These are phyloP conservation scores for Drosophila insularis DNA, from an alignment of 1,140 invertebrate genomes.

Conservation along the genomic window DNA sequence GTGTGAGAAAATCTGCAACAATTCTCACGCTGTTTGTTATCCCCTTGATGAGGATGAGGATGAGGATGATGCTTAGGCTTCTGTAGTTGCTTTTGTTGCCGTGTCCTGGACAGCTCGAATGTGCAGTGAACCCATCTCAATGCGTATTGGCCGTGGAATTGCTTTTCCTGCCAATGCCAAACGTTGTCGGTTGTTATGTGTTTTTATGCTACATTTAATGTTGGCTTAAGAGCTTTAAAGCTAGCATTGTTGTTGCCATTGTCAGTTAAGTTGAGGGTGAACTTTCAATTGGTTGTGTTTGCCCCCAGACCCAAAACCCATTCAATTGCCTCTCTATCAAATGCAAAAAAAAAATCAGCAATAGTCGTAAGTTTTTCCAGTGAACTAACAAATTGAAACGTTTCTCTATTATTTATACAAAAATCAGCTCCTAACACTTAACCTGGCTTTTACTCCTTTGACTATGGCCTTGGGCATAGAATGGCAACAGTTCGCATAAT, in stretches of 20 bases:
- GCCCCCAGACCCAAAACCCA: not conserved
- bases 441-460: slow-evolving; percentile 13
- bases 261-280: slow-evolving; percentile 42
- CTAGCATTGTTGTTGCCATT: slow-evolving; percentile 76
- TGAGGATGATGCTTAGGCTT: slow-evolving; percentile 37
- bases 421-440: slow-evolving; percentile 32
- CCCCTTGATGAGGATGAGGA: slow-evolving; percentile 33
- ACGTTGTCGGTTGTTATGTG: slow-evolving; percentile 70
- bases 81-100: slow-evolving; percentile 15
- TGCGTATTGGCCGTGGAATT: slow-evolving; percentile 53
- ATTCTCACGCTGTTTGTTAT: slow-evolving; percentile 72
- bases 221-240: slow-evolving; percentile 82
- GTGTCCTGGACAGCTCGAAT: slow-evolving; percentile 36
- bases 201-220: slow-evolving; percentile 83
- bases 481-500: slow-evolving; percentile 53
- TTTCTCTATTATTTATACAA: slow-evolving; percentile 6
- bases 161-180: slow-evolving; percentile 33
- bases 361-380: not conserved
- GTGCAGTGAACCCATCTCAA: slow-evolving; percentile 69
- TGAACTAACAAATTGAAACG: not conserved
- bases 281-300: slow-evolving; percentile 29
- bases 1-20: slow-evolving; percentile 77
- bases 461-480: slow-evolving; percentile 9
- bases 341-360: not conserved
- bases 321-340: not conserved